Conservation (phyloP, 2,113 vertebrate genomes). For the Penelope pileata region DNA sequence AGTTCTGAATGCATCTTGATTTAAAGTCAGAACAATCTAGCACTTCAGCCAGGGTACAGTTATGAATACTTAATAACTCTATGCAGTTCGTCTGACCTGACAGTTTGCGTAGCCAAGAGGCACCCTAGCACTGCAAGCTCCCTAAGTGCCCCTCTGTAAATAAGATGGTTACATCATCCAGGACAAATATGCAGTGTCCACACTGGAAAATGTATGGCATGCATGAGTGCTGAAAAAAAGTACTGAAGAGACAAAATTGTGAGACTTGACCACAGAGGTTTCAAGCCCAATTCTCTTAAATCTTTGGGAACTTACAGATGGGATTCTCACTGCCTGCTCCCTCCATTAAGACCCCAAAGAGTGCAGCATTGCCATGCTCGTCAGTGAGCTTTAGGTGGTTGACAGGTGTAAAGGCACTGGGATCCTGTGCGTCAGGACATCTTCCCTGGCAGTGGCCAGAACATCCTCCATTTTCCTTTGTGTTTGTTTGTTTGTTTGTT, state of each 20-base stretch:
- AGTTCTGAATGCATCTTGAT: neutral
- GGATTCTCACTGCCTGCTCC: neutral
- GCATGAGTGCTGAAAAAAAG: neutral
- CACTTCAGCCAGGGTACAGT: neutral
- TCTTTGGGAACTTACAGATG: neutral
- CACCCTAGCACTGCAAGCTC: neutral
- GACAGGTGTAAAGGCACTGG: neutral
- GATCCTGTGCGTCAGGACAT: no score
- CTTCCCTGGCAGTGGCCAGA: neutral
- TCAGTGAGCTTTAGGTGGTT: neutral
- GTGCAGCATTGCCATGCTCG: accelerated
- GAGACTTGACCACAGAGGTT: neutral
- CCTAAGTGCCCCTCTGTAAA: neutral
- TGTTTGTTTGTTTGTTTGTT: no score
- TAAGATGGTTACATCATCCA: neutral
- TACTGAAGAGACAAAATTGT: neutral
- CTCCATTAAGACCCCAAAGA: neutral
- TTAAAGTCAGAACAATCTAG: neutral
- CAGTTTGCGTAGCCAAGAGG: neutral
- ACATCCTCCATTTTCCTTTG: neutral
- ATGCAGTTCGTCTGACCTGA: neutral
- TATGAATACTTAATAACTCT: neutral
- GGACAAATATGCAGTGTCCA: neutral
- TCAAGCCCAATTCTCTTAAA: neutral
- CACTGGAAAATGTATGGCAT: neutral